A percentile compares a stretch with the other conserved stretches of the same genome.
Evolutionary conservation across 2,888 invertebrate species (phyloP).

Genomic region (Aromia moschata): DNA sequence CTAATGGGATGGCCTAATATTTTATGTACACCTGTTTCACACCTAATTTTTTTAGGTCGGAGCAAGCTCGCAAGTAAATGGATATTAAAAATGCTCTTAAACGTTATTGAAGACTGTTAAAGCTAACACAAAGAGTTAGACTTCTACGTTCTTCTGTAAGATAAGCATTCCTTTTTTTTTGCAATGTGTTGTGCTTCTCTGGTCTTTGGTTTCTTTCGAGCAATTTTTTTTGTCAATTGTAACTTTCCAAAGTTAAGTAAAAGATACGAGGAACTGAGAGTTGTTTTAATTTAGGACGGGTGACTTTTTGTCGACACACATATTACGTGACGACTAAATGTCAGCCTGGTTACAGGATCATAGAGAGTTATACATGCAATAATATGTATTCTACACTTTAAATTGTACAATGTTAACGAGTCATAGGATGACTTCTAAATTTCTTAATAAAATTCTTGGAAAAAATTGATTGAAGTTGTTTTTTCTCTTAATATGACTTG

Average conservation of each 20-base stretch:
- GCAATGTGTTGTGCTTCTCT: slow-evolving; percentile 19
- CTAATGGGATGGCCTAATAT: too few species aligned
- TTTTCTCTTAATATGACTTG: slow-evolving; percentile 1
- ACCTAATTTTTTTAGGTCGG: slow-evolving; percentile 19
- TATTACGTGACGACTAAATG: slow-evolving; percentile 27
- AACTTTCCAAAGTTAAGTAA: slow-evolving; percentile 9
- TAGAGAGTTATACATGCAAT: slow-evolving; percentile 55
- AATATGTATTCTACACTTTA: slow-evolving; percentile 50
- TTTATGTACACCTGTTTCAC: neutral
- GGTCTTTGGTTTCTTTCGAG: slow-evolving; percentile 24
- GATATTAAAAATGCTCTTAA: neutral
- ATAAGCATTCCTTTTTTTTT: slow-evolving; percentile 12
- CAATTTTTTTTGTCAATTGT: slow-evolving; percentile 20
- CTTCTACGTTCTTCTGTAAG: too few species aligned
- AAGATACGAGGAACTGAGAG: neutral
- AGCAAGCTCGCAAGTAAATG: slow-evolving; percentile 12
- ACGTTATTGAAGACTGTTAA: neutral
- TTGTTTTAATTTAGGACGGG: slow-evolving; percentile 20
- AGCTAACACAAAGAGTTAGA: too few species aligned
- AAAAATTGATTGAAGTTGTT: slow-evolving; percentile 18
- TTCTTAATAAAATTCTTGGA: slow-evolving; percentile 58
- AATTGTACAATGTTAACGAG: slow-evolving; percentile 50
- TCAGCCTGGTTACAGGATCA: slow-evolving; percentile 29
- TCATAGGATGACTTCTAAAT: slow-evolving; percentile 59
- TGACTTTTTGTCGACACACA: slow-evolving; percentile 21